phyloP scores from a whole-genome alignment of 2,797 vertebrate species.

The Tapera naevia region DNA sequence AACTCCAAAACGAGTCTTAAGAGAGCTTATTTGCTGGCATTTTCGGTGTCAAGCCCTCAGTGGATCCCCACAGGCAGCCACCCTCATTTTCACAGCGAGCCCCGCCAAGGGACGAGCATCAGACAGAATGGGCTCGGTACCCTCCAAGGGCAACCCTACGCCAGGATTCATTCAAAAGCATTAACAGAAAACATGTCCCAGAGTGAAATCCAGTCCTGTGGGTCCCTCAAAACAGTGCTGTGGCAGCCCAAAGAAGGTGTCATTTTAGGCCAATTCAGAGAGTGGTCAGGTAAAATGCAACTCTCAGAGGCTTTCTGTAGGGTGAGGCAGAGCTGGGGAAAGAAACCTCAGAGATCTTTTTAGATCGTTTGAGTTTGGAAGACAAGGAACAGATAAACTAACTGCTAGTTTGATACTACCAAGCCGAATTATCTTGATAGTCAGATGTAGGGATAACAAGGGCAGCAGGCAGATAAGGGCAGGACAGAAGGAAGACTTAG shows the following conservation, averaged over 20 bases:
- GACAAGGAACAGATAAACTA: not conserved
- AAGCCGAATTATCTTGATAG: not conserved
- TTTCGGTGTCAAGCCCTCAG: too few relatives aligned
- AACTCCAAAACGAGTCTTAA: too few relatives aligned
- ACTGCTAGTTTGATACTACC: not conserved
- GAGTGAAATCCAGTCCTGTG: not conserved
- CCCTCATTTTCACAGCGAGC: too few relatives aligned
- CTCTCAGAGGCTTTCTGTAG: not conserved
- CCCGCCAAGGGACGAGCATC: not conserved
- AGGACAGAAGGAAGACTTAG: not conserved
- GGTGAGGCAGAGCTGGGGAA: not conserved
- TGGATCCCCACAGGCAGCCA: too few relatives aligned
- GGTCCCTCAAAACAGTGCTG: not conserved
- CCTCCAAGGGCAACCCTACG: not conserved
- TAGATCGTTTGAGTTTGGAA: not conserved
- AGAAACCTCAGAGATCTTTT: not conserved
- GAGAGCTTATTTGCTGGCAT: too few relatives aligned
- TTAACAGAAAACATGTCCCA: not conserved
- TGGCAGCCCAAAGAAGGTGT: not conserved
- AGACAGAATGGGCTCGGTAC: too few relatives aligned
- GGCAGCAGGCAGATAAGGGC: not conserved
- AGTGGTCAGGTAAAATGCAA: not conserved
- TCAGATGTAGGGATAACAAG: not conserved
- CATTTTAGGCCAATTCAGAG: not conserved
- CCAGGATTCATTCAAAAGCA: not conserved